These are phyloP conservation scores for Ashinkailepas kermadecensis DNA, from an alignment of 2,888 invertebrate species.

Conservation along the genomic window DNA sequence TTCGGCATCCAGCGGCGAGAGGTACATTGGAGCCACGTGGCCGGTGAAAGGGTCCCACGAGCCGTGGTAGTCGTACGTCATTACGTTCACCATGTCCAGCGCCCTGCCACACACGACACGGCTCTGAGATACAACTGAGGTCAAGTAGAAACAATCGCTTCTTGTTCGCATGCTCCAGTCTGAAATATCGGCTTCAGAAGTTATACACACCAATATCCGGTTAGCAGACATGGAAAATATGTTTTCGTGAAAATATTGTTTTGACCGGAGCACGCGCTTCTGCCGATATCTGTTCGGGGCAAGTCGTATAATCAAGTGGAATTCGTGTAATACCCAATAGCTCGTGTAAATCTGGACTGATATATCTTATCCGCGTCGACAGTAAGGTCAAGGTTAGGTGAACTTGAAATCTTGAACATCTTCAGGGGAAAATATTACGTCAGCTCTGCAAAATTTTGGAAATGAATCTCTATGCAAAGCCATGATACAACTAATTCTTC, in stretches of 20 bases:
- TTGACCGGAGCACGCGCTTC: no score
- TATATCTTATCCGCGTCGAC: not conserved
- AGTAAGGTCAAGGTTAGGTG: no score
- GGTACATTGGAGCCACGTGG: not conserved
- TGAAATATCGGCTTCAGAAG: not conserved
- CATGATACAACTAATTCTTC: not conserved
- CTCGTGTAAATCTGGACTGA: no score
- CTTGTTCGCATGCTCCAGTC: not conserved
- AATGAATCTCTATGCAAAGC: not conserved
- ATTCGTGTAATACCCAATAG: no score
- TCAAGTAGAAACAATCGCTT: not conserved
- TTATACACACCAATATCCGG: not conserved
- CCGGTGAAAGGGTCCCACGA: not conserved
- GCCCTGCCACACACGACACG: slow-evolving; percentile 35
- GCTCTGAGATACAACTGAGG: not conserved
- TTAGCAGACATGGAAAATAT: not conserved
- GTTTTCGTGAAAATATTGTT: not conserved
- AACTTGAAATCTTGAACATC: not conserved
- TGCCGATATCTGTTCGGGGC: no score
- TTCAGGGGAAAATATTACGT: not conserved
- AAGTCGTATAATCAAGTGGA: no score
- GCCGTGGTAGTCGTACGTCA: slow-evolving; percentile 10
- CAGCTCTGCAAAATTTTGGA: not conserved
- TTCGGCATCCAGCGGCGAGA: not conserved
- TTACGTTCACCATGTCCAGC: slow-evolving; percentile 57